phyloP scores from a whole-genome alignment of 2,113 vertebrate species.

The Thamnophis sirtalis region DNA sequence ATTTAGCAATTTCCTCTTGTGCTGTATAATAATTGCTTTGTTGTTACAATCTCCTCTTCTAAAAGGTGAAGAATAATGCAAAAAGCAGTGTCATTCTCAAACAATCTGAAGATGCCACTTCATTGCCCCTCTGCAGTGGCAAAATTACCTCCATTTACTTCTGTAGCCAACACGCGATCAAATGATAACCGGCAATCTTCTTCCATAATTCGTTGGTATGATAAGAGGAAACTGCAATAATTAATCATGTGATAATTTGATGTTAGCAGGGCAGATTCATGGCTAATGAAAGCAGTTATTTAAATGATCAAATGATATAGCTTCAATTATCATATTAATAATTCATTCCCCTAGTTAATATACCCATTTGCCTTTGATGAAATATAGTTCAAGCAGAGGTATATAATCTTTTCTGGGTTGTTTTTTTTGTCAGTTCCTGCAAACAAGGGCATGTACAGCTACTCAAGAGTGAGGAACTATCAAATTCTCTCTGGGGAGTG shows the following conservation, averaged over 20 bases:
- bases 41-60: not conserved
- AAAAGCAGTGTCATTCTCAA: not conserved
- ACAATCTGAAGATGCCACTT: not conserved
- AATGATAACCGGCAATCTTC: not conserved
- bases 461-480: not conserved
- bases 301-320: not conserved
- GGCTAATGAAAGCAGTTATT: not conserved
- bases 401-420: not conserved
- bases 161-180: not conserved
- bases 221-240: not conserved
- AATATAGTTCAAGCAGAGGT: not conserved
- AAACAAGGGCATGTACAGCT: not conserved
- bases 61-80: not conserved
- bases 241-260: constrained; percentile 2
- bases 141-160: not conserved
- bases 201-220: not conserved
- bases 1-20: constrained; percentile 2
- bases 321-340: constrained; percentile 3
- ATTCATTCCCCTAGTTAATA: not conserved
- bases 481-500: not conserved
- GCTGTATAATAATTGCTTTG: not conserved
- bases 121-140: not conserved
- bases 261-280: not conserved
- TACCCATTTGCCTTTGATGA: not conserved
- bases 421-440: not conserved